Base-by-base conservation (phyloP, 2,888 invertebrate species). In the Epinotia brunnichana region DNA sequence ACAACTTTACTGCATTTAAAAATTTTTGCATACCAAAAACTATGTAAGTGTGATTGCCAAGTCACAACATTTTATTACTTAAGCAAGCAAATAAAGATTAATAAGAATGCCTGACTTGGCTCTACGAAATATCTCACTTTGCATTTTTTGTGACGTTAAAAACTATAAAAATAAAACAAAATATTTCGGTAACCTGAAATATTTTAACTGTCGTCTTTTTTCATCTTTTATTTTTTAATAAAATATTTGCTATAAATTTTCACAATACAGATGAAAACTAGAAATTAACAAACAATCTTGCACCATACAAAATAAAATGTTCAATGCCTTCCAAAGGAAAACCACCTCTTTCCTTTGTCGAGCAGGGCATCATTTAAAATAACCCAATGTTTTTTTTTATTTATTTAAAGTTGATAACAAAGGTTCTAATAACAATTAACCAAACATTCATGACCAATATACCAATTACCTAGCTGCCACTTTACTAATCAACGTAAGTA, bases 131-230 rank as follows among this genome's bases (percentile, higher is more conserved):
- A n/a, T n/a, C n/a, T n/a, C n/a, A n/a, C n/a, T n/a, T n/a, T n/a
- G n/a, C n/a, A n/a, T n/a, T n/a, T n/a, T n/a, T n/a, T n/a, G n/a
- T n/a, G n/a, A n/a, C n/a, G n/a, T n/a, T n/a, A n/a, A n/a, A n/a
- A n/a, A n/a, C n/a, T n/a, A n/a, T 66, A 74, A 54, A 76, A 83
- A 87, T 85, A 77, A 88, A 88, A 87, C 81, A 75, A 82, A 56
- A 48, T 62, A 21, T 59, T 74, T 83, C 81, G 83, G 87, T 90
- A 90, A 89, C 87, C 85, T 85, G 83, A 84, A 83, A 83, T 81
- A 81, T 77, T 76, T 86, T 86, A 85, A 81, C 76, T 74, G 76
- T 80, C 79, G 79, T 83, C 81, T 83, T 82, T 81, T 80, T 74
- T 80, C 70, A 77, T 79, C 74, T 39, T 76, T 80, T 79, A 35